These are phyloP conservation scores for Chymomyza caudatula DNA, from an alignment of 2,888 invertebrate genomes.

Conservation along the genomic window DNA sequence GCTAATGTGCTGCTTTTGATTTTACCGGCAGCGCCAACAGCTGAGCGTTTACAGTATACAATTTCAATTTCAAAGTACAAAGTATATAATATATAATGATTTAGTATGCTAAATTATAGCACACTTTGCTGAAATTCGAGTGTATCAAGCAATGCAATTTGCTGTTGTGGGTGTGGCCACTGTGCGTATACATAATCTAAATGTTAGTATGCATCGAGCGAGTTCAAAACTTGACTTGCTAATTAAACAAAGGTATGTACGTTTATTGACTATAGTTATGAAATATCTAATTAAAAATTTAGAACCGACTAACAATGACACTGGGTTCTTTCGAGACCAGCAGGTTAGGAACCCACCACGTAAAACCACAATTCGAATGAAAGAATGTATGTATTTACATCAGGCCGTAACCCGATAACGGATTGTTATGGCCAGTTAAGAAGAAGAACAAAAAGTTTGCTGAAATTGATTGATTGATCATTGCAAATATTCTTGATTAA, in stretches of 20 bases:
- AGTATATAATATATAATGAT: neutral
- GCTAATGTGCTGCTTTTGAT: slow-evolving; percentile 26
- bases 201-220: neutral
- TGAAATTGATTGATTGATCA: too few species aligned
- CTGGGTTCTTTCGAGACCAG: too few species aligned
- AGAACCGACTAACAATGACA: too few species aligned
- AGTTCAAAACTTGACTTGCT: neutral
- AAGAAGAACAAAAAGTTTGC: too few species aligned
- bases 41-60: neutral
- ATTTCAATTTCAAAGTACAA: neutral
- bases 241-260: neutral
- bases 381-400: too few species aligned
- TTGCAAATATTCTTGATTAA: too few species aligned
- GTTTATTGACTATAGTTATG: neutral
- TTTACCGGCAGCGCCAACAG: slow-evolving; percentile 9
- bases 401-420: too few species aligned
- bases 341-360: too few species aligned
- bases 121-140: neutral
- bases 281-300: too few species aligned
- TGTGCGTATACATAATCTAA: neutral
- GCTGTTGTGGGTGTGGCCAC: neutral
- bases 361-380: too few species aligned
- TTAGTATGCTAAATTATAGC: neutral
- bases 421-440: too few species aligned
- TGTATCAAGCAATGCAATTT: neutral